Evolutionary conservation across 2,113 vertebrate species (phyloP).

Genomic region (Haemorhous mexicanus): DNA sequence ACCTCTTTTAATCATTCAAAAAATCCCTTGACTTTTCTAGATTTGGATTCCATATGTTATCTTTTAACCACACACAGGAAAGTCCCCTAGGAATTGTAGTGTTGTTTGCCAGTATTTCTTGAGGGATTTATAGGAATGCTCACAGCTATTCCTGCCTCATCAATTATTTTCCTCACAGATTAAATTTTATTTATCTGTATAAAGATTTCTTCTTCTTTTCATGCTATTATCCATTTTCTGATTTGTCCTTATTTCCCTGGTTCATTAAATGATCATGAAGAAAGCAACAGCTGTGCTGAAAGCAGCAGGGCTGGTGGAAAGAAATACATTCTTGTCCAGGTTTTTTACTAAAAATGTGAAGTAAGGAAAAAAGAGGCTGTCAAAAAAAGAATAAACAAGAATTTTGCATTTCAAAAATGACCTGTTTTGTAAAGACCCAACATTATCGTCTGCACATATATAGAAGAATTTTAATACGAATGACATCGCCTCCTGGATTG

Average conservation of each 20-base stretch:
- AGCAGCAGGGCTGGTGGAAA: background rate
- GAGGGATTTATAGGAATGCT: background rate
- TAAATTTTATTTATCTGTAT: conserved; percentile 16
- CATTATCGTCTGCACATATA: background rate
- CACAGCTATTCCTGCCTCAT: background rate
- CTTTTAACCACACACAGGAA: background rate
- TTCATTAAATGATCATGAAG: conserved; percentile 12
- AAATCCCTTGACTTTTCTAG: conserved; percentile 26
- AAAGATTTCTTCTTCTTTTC: background rate
- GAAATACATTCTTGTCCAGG: background rate
- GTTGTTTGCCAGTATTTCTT: background rate
- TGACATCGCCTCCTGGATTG: background rate
- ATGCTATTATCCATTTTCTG: background rate
- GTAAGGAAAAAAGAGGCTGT: background rate
- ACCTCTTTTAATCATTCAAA: background rate
- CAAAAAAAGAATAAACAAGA: background rate
- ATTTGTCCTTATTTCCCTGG: conserved; percentile 25
- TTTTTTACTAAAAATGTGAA: background rate
- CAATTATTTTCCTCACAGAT: conserved; percentile 26
- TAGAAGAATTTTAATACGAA: background rate
- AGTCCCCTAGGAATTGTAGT: background rate
- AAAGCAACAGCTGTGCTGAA: conserved; percentile 13
- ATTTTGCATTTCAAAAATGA: background rate
- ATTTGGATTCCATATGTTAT: background rate
- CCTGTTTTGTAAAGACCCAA: background rate